Conservation (phyloP, 1,140 invertebrate genomes). For the Heliconius eleuchia region DNA sequence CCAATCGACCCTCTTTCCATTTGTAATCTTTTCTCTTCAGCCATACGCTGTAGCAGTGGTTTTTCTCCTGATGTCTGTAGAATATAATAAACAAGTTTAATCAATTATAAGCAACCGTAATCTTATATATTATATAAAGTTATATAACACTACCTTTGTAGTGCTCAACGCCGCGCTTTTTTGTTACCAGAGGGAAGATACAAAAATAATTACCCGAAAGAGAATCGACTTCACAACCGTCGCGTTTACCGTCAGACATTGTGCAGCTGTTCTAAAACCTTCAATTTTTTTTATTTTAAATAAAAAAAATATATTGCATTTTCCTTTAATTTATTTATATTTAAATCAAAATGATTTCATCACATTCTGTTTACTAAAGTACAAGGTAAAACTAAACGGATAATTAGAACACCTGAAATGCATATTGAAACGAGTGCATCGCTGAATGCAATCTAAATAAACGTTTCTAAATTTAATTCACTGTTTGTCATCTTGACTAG, state of each 20-base stretch:
- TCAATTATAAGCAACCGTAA: no score
- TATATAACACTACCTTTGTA: no score
- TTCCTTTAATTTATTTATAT: no score
- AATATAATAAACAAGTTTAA: neutral
- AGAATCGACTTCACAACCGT: no score
- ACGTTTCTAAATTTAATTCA: constrained; percentile 30
- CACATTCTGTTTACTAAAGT: neutral
- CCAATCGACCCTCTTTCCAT: constrained; percentile 93
- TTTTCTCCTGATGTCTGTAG: constrained; percentile 84
- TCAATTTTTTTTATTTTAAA: no score
- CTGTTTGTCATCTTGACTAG: constrained; percentile 17
- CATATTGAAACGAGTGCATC: constrained; percentile 20
- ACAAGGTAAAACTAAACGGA: constrained; percentile 14
- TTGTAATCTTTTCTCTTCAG: constrained; percentile 93
- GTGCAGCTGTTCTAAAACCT: no score
- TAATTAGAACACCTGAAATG: constrained; percentile 35
- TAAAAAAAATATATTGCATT: no score
- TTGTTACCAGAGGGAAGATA: no score
- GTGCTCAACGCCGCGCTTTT: no score
- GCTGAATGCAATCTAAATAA: constrained; percentile 28
- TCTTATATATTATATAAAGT: no score
- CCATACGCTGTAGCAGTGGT: constrained; percentile 92
- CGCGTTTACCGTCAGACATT: no score
- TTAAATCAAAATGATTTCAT: neutral
- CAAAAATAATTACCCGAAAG: no score